These are phyloP conservation scores for Meiosimyza decipiens DNA, from an alignment of 2,888 invertebrate genomes.

Conservation along the genomic window DNA sequence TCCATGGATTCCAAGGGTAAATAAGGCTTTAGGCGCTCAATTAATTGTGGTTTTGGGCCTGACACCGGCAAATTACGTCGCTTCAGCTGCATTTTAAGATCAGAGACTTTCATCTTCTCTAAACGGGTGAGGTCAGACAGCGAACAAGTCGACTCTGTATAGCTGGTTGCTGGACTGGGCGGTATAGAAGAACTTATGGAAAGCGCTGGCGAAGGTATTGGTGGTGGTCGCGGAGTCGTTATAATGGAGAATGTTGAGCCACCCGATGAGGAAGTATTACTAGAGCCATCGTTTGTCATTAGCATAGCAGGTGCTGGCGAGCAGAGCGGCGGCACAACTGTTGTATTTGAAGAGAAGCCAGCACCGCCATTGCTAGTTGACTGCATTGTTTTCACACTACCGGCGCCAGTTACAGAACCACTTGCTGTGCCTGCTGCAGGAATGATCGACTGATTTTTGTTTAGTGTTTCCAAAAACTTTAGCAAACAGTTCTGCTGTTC, in stretches of 20 bases:
- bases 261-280: conserved; percentile 44
- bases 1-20: conserved; percentile 67
- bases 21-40: conserved; percentile 88
- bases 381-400: conserved; percentile 4
- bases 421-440: conserved; percentile 66
- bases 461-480: conserved; percentile 84
- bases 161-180: conserved; percentile 64
- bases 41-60: conserved; percentile 93
- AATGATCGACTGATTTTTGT: conserved; percentile 84
- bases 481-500: conserved; percentile 92
- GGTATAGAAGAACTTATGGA: conserved; percentile 68
- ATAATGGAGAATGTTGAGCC: conserved; percentile 55
- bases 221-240: conserved; percentile 63
- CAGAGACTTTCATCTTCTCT: conserved; percentile 96
- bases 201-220: conserved; percentile 69
- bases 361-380: conserved; percentile 26
- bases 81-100: conserved; percentile 93
- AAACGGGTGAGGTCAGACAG: conserved; percentile 72
- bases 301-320: conserved; percentile 49
- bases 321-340: conserved; percentile 34
- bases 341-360: not conserved
- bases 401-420: conserved; percentile 44
- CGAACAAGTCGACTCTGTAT: conserved; percentile 58
- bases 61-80: conserved; percentile 94
- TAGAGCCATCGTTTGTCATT: conserved; percentile 48